Base-by-base conservation (phyloP, 2,797 vertebrate genomes). In the Xyrichtys novacula region DNA sequence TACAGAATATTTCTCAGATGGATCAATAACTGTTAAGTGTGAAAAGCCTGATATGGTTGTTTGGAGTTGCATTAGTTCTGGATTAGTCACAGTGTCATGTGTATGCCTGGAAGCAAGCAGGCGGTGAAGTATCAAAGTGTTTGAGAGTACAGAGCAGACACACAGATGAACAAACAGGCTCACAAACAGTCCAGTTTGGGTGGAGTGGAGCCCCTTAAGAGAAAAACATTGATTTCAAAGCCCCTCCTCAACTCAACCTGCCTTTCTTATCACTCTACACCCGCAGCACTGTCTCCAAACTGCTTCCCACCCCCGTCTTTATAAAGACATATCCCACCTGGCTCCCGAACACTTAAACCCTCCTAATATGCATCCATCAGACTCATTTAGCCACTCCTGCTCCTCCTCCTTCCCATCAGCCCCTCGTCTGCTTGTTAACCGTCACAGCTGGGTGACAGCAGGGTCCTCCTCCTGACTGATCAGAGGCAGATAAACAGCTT, bases 341-440 rank as follows among this genome's bases (percentile, higher is more conserved):
- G 78, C 76, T 78, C 61, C 59, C n/a, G 68, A 81, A 70, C 80
- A 74, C 58, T 83, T 62, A 64, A 49, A 23, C 32, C 44, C 34
- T 75, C 60, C 71, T 64, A 50, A 65, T 57, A 71, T 63, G 49
- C 63, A 48, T 71, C 58, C 28, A 69, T 72, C 57, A 57, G 47
- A 74, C 74, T 53, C 54, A 60, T 71, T 70, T 76, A 68, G 38
- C 60, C 4, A 26, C 49, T 56, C n/a, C 64, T 31, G 7, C 59
- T 46, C 70, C 79, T 62, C 58, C 59, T 65, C 28, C 28, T 49
- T 58, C 67, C 55, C 68, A 68, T 38, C 63, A 87, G 61, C 50
- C 64, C 34, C 69, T 29, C 54, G 66, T 76, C 68, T 86, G 60
- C 69, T 80, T 81, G 68, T 83, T 81, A 74, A 65, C 71, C 5